phyloP scores from a whole-genome alignment of 2,113 vertebrate species.

The Dryoscopus gambensis region DNA sequence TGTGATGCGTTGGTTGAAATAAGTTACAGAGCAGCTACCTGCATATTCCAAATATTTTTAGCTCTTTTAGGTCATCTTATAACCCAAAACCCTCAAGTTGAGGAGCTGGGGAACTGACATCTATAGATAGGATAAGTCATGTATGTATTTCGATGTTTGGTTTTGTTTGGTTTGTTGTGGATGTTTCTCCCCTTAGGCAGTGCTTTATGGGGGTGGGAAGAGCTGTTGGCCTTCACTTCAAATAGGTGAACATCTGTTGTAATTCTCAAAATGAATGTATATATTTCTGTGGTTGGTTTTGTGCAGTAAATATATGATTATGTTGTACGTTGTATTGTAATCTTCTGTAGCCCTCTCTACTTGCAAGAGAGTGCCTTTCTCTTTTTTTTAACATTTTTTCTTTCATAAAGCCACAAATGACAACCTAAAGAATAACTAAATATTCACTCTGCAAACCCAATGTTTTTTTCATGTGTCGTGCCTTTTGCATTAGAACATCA shows the following conservation, averaged over 20 bases:
- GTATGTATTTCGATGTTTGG: background rate
- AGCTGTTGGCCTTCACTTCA: background rate
- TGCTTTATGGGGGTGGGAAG: background rate
- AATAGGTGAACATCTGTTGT: slow-evolving; percentile 39
- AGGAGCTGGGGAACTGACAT: background rate
- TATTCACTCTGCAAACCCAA: slow-evolving; percentile 31
- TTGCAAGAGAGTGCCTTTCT: slow-evolving; percentile 45
- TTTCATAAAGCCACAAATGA: slow-evolving; percentile 72
- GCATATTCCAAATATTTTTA: background rate
- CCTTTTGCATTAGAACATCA: slow-evolving; percentile 59
- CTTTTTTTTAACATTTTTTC: slow-evolving; percentile 45
- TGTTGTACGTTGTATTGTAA: slow-evolving; percentile 47
- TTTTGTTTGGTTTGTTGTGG: background rate
- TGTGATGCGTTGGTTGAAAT: background rate
- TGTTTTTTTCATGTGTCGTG: slow-evolving; percentile 21
- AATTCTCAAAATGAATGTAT: slow-evolving; percentile 12
- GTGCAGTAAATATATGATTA: slow-evolving; percentile 56
- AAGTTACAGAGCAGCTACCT: background rate
- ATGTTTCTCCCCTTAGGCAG: background rate
- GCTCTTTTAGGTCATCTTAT: background rate
- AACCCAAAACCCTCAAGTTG: background rate
- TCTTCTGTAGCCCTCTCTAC: slow-evolving; percentile 28
- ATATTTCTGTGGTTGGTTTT: background rate
- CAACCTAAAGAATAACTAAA: slow-evolving; percentile 64
- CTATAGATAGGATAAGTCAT: background rate